Evolutionary conservation across 2,113 vertebrate species (phyloP).

Genomic region (Nothoprocta perdicaria): DNA sequence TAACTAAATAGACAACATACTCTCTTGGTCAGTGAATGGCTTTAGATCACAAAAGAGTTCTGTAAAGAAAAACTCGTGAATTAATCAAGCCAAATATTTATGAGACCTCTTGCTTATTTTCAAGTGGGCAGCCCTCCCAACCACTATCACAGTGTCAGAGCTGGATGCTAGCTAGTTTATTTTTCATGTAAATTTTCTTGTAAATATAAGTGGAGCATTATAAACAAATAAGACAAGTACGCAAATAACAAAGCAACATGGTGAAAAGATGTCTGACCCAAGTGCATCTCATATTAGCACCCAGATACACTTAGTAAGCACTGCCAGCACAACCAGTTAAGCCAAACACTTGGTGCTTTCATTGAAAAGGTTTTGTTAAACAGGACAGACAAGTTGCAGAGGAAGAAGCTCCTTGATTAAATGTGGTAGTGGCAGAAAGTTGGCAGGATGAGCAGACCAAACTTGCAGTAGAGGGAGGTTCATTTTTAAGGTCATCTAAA

Average conservation of each 20-base stretch:
- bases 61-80: slow-evolving; percentile 58
- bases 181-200: slow-evolving; percentile 27
- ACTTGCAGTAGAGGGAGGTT: not conserved
- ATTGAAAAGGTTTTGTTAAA: slow-evolving; percentile 71
- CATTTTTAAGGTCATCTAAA: not conserved
- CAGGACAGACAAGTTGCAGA: slow-evolving; percentile 9
- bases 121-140: not conserved
- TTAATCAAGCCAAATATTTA: slow-evolving; percentile 67
- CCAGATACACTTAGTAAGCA: slow-evolving; percentile 42
- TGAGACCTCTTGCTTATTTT: slow-evolving; percentile 39
- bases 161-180: not conserved
- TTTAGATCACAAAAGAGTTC: slow-evolving; percentile 60
- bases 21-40: slow-evolving; percentile 56
- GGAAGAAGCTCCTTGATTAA: slow-evolving; percentile 23
- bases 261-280: slow-evolving; percentile 30
- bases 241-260: not conserved
- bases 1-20: slow-evolving; percentile 72
- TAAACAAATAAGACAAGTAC: slow-evolving; percentile 20
- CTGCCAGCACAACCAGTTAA: slow-evolving; percentile 50
- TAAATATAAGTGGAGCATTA: slow-evolving; percentile 14
- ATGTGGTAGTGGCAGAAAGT: not conserved
- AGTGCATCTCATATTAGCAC: slow-evolving; percentile 34
- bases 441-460: not conserved
- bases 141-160: not conserved
- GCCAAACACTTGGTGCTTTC: slow-evolving; percentile 38